Evolutionary conservation across 1,140 invertebrate genomes (phyloP).

Genomic region (Drosophila melanica): DNA sequence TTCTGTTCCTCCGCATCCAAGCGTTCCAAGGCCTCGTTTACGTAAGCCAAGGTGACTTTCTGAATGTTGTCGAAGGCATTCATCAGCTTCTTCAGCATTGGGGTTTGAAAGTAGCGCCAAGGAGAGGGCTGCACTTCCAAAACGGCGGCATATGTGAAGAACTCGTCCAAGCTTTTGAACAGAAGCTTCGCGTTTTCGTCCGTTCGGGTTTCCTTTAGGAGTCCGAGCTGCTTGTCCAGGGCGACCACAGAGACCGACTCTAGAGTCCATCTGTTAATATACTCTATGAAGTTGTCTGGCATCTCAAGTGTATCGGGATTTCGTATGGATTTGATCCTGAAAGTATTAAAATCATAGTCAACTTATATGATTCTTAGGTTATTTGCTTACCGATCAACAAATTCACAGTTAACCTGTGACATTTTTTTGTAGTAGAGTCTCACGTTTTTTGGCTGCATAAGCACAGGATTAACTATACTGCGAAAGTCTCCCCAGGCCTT

Average conservation of each 20-base stretch:
- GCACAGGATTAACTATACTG: constrained; percentile 83
- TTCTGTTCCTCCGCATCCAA: constrained; percentile 59
- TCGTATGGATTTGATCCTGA: constrained; percentile 84
- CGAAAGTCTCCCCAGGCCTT: constrained; percentile 71
- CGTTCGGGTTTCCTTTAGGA: constrained; percentile 69
- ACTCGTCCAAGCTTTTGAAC: constrained; percentile 86
- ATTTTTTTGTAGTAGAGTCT: constrained; percentile 83
- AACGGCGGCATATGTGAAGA: constrained; percentile 86
- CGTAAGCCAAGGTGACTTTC: constrained; percentile 47
- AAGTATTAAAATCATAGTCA: constrained; percentile 6
- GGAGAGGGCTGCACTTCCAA: constrained; percentile 87
- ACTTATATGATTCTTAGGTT: constrained; percentile 63
- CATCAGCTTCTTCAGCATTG: constrained; percentile 86
- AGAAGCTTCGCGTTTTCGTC: constrained; percentile 85
- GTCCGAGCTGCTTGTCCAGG: constrained; percentile 88
- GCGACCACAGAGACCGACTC: constrained; percentile 89
- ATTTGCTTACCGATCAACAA: constrained; percentile 56
- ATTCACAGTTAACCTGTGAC: constrained; percentile 83
- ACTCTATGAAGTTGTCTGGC: constrained; percentile 86
- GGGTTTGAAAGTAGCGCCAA: constrained; percentile 87
- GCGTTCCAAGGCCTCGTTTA: constrained; percentile 68
- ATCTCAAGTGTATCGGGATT: constrained; percentile 85
- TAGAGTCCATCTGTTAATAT: constrained; percentile 89
- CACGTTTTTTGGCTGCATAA: constrained; percentile 85
- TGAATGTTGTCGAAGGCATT: constrained; percentile 77